These are phyloP conservation scores for Hyperopisus bebe DNA, from an alignment of 2,113 vertebrate genomes.

Conservation along the genomic window DNA sequence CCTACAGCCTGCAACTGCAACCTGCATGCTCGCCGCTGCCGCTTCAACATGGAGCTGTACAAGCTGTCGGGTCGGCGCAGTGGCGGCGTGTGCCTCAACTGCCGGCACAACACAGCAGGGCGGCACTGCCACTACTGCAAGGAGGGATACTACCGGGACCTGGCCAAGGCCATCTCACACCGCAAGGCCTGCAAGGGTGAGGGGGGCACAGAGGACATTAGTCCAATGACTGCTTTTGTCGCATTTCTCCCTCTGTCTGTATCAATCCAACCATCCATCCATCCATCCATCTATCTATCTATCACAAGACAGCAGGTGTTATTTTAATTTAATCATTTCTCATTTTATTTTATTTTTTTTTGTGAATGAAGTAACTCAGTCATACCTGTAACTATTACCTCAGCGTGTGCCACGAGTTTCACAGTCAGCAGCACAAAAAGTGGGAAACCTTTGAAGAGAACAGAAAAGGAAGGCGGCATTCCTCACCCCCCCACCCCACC, in stretches of 20 bases:
- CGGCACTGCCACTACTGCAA: constrained; percentile 98
- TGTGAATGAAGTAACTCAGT: not conserved
- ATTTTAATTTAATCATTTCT: not conserved
- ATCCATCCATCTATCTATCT: not conserved
- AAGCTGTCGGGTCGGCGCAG: constrained; percentile 92
- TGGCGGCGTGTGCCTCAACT: constrained; percentile 92
- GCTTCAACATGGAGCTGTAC: constrained; percentile 98
- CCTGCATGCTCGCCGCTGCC: constrained; percentile 89
- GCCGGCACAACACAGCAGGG: constrained; percentile 91
- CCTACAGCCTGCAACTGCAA: constrained; percentile 61
- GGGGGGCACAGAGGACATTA: too few species aligned
- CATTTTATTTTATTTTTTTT: not conserved
- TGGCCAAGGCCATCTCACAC: constrained; percentile 91
- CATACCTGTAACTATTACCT: not conserved
- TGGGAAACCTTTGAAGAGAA: constrained; percentile 30
- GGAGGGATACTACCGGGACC: constrained; percentile 93
- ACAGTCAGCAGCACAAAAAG: constrained; percentile 29
- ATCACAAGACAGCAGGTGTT: too few species aligned
- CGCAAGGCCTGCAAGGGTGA: constrained; percentile 93
- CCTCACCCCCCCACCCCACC: constrained; percentile 29
- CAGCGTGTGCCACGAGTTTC: not conserved
- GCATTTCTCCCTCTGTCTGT: too few species aligned
- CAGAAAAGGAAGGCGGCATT: constrained; percentile 9
- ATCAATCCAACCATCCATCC: too few species aligned
- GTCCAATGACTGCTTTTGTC: too few species aligned